Conservation (phyloP, 2,888 invertebrate species). For the Diloba caeruleocephala region DNA sequence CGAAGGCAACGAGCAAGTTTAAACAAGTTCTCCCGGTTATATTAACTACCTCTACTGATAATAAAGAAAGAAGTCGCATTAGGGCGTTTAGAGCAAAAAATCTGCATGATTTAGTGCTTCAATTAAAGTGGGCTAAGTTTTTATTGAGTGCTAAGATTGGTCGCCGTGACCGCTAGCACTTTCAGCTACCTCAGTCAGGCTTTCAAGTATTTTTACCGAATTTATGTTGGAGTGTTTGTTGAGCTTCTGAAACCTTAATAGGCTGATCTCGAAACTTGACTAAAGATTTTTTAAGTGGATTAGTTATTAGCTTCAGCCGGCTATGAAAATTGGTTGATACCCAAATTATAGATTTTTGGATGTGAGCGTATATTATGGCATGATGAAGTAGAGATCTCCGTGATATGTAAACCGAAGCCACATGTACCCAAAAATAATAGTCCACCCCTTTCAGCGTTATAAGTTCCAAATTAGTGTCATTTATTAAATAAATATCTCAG, state of each 20-base stretch:
- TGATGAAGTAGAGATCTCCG: no score
- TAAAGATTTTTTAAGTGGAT: no score
- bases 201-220: constrained; percentile 24
- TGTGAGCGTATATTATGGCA: no score
- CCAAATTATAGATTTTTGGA: no score
- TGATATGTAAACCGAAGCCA: no score
- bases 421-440: no score
- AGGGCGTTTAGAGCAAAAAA: constrained; percentile 51
- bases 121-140: constrained; percentile 52
- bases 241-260: constrained; percentile 20
- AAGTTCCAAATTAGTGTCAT: no score
- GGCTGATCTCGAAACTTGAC: background rate
- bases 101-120: constrained; percentile 49
- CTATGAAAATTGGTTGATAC: no score
- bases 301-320: no score
- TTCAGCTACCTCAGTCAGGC: constrained; percentile 11
- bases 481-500: no score
- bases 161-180: constrained; percentile 2
- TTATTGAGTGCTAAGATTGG: constrained; percentile 49
- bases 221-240: constrained; percentile 20
- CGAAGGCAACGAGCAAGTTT: constrained; percentile 42
- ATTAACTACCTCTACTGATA: constrained; percentile 52
- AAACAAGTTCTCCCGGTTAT: constrained; percentile 52
- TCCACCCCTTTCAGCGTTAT: no score
- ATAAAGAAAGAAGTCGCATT: constrained; percentile 57